Percentiles rank a stretch among this genome's conserved stretches.
These are phyloP conservation scores for Drosophila kikkawai DNA, from an alignment of 1,140 invertebrate species.

Conservation along the genomic window DNA sequence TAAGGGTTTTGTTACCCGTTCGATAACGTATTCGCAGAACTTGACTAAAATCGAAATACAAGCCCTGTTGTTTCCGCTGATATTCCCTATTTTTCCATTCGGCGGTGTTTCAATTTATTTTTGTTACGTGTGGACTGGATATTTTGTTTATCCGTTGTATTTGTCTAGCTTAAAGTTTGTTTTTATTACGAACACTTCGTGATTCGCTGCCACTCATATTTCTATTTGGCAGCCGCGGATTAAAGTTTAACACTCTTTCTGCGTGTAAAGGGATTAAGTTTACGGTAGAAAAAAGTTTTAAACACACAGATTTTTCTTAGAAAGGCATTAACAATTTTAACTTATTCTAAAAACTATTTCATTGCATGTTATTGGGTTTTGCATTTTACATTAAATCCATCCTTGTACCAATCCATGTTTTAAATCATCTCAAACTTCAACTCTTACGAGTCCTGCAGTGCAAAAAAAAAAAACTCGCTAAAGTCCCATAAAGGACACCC, in stretches of 20 bases:
- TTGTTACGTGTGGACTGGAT: constrained; percentile 43
- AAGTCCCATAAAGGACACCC: constrained; percentile 9
- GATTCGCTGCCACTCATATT: constrained; percentile 61
- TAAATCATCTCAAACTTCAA: too few species aligned
- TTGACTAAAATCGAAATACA: constrained; percentile 34
- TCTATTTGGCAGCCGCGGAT: constrained; percentile 64
- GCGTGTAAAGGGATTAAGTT: constrained; percentile 1
- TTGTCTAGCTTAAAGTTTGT: constrained; percentile 13
- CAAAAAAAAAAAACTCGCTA: not conserved
- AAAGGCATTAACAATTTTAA: not conserved
- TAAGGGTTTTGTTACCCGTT: constrained; percentile 32
- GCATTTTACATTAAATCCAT: not conserved
- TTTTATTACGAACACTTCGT: constrained; percentile 6
- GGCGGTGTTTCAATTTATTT: constrained; percentile 61
- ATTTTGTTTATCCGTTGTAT: constrained; percentile 25
- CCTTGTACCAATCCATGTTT: not conserved
- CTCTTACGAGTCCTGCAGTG: not conserved
- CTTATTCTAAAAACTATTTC: not conserved
- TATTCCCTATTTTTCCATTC: constrained; percentile 18
- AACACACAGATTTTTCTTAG: not conserved
- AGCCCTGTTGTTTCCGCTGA: constrained; percentile 25
- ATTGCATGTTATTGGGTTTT: too few species aligned
- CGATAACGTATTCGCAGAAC: constrained; percentile 17
- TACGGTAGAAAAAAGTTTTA: not conserved
- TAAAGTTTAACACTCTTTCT: constrained; percentile 44